phyloP scores from a whole-genome alignment of 2,888 invertebrate species.

The Leptura quadrifasciata region DNA sequence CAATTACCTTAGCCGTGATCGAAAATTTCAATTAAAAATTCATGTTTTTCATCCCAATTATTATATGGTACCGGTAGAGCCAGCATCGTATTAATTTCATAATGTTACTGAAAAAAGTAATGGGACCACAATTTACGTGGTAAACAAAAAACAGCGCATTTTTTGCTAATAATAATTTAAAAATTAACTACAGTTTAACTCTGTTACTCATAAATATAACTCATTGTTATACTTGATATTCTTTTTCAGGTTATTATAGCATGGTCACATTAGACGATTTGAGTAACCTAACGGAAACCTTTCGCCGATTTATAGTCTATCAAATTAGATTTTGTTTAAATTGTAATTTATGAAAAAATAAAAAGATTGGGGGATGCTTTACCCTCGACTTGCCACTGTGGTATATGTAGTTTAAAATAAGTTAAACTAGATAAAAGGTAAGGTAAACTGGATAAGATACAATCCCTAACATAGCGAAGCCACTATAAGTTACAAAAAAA shows the following conservation, averaged over 20 bases:
- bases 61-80: slow-evolving; percentile 37
- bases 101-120: slow-evolving; percentile 35
- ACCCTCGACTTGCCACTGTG: too few relatives aligned
- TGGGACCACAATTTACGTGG: slow-evolving; percentile 39
- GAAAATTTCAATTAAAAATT: slow-evolving; percentile 61
- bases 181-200: slow-evolving; percentile 36
- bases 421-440: too few relatives aligned
- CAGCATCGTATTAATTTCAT: slow-evolving; percentile 38
- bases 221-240: not conserved
- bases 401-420: too few relatives aligned
- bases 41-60: slow-evolving; percentile 52
- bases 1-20: slow-evolving; percentile 55
- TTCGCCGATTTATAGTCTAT: too few relatives aligned
- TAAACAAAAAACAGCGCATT: slow-evolving; percentile 30
- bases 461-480: too few relatives aligned
- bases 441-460: too few relatives aligned
- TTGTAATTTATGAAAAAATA: too few relatives aligned
- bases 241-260: not conserved
- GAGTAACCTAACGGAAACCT: not conserved
- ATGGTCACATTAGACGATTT: not conserved
- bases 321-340: too few relatives aligned
- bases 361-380: too few relatives aligned
- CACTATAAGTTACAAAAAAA: too few relatives aligned
- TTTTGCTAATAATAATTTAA: slow-evolving; percentile 32
- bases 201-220: slow-evolving; percentile 24